These are phyloP conservation scores for Mobula birostris DNA, from an alignment of 2,113 vertebrate species.

Conservation along the genomic window DNA sequence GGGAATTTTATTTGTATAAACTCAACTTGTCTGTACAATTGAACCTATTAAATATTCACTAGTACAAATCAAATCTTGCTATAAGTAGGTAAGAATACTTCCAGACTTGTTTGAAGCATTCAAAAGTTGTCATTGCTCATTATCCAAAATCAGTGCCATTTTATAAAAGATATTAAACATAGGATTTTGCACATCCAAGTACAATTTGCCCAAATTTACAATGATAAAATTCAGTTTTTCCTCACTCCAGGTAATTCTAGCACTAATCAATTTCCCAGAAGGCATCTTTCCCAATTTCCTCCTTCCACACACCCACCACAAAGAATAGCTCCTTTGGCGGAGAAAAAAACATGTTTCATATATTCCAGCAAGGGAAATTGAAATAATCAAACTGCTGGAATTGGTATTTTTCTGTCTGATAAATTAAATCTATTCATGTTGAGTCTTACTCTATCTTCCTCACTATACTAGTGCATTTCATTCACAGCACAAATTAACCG, in stretches of 20 bases:
- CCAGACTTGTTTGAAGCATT: not conserved
- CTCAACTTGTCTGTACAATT: not conserved
- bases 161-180: not conserved
- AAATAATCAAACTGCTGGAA: not conserved
- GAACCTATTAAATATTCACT: not conserved
- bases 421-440: not conserved
- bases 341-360: not conserved
- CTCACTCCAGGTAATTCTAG: not conserved
- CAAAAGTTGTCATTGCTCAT: not conserved
- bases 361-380: not conserved
- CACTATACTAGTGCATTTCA: not conserved
- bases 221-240: not conserved
- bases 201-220: not conserved
- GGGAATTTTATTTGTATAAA: not conserved
- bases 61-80: not conserved
- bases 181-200: not conserved
- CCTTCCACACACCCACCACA: not conserved
- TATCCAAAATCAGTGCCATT: not conserved
- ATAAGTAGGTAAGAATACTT: not conserved
- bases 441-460: not conserved
- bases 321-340: not conserved
- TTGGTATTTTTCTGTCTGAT: not conserved
- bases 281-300: not conserved
- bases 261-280: not conserved
- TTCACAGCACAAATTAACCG: not conserved